Conservation (phyloP, 1,140 invertebrate genomes). For the Drosophila sp. region DNA sequence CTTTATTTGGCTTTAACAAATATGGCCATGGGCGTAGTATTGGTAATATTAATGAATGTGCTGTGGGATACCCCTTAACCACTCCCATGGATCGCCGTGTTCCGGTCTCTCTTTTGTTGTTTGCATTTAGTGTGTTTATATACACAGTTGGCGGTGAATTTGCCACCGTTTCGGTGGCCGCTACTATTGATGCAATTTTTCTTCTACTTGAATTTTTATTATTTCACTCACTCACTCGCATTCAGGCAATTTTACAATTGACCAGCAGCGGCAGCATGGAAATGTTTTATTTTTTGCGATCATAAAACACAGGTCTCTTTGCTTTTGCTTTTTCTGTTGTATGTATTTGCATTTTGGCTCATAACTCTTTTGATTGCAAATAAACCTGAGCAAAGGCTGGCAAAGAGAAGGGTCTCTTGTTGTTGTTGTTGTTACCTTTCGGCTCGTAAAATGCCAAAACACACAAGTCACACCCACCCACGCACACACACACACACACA, state of each 20-base stretch:
- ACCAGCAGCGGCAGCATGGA: constrained; percentile 29
- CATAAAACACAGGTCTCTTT: constrained; percentile 56
- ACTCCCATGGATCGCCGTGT: neutral
- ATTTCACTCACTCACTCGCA: constrained; percentile 22
- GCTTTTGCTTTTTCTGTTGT: constrained; percentile 25
- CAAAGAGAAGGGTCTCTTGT: constrained; percentile 27
- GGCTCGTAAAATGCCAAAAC: constrained; percentile 66
- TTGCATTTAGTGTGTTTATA: constrained; percentile 51
- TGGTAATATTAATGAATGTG: neutral
- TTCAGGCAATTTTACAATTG: constrained; percentile 47
- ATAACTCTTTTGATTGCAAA: constrained; percentile 81
- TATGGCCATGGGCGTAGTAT: constrained; percentile 1
- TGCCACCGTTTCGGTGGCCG: constrained; percentile 49
- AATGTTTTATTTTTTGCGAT: constrained; percentile 20
- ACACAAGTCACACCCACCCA: constrained; percentile 65
- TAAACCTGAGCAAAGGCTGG: constrained; percentile 55
- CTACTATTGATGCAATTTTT: constrained; percentile 33
- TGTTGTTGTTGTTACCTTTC: constrained; percentile 61
- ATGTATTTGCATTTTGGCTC: constrained; percentile 77
- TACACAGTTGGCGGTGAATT: constrained; percentile 76
- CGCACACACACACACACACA: constrained; percentile 69
- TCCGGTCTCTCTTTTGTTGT: neutral
- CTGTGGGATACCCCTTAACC: neutral
- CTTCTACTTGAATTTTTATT: constrained; percentile 11
- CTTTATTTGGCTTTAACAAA: neutral